Conservation (phyloP, 2,888 invertebrate genomes). For the Callosobruchus maculatus region DNA sequence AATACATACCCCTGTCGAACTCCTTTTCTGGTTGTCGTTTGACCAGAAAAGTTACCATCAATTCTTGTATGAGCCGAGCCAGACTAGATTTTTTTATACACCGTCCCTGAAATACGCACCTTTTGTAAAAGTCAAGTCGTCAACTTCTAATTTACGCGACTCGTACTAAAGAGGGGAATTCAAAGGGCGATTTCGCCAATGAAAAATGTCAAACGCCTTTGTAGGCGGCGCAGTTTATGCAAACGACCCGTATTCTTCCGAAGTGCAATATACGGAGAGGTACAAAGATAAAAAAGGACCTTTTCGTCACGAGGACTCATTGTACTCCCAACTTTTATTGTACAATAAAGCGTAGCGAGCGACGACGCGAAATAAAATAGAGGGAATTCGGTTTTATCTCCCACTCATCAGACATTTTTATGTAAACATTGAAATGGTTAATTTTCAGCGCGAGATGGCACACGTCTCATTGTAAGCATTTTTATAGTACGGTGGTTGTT, state of each 20-base stretch:
- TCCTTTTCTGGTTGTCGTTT: too few species aligned
- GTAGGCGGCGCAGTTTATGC: neutral
- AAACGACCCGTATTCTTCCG: neutral
- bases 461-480: neutral
- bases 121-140: neutral
- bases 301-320: neutral
- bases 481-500: neutral
- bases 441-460: neutral
- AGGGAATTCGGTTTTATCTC: neutral
- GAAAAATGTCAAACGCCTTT: neutral
- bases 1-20: too few species aligned
- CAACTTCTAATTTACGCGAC: neutral
- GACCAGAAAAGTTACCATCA: too few species aligned
- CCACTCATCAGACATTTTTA: neutral
- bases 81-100: too few species aligned
- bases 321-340: neutral
- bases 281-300: neutral
- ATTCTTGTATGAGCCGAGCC: too few species aligned
- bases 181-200: neutral
- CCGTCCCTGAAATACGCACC: too few species aligned
- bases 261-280: neutral
- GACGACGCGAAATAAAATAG: neutral
- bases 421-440: neutral
- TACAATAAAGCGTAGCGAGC: neutral
- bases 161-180: neutral